Conservation (phyloP, 2,113 vertebrate species). For the Chaenocephalus aceratus region DNA sequence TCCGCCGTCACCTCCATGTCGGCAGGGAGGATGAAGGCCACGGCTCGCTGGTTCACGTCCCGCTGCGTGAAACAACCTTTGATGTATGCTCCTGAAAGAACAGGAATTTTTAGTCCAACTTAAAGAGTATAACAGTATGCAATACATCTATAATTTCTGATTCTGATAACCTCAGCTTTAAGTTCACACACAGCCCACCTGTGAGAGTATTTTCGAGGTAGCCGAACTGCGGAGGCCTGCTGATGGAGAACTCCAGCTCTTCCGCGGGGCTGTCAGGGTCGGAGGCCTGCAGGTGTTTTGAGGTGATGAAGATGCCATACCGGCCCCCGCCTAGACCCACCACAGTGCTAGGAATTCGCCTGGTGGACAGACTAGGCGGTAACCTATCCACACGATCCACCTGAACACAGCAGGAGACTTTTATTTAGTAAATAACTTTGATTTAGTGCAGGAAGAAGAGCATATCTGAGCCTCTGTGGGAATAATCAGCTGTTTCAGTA, state of each 20-base stretch:
- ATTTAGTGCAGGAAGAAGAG: neutral
- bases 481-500: neutral
- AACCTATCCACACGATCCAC: slow-evolving; percentile 76
- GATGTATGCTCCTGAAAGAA: slow-evolving; percentile 79
- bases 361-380: slow-evolving; percentile 73
- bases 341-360: slow-evolving; percentile 64
- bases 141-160: no score
- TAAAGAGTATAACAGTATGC: neutral
- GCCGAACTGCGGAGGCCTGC: slow-evolving; percentile 69
- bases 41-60: slow-evolving; percentile 76
- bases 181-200: slow-evolving; percentile 28
- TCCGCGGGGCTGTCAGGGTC: slow-evolving; percentile 70
- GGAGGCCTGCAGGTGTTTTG: slow-evolving; percentile 70
- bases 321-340: slow-evolving; percentile 64
- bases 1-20: slow-evolving; percentile 76
- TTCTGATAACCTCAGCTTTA: neutral
- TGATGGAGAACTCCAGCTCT: slow-evolving; percentile 78
- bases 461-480: neutral
- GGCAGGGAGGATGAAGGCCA: slow-evolving; percentile 75
- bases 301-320: slow-evolving; percentile 69
- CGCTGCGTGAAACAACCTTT: slow-evolving; percentile 76
- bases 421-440: neutral
- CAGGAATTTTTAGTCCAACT: neutral
- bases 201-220: slow-evolving; percentile 80
- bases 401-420: slow-evolving; percentile 46